These are phyloP conservation scores for Tenthredo notha DNA, from an alignment of 2,888 invertebrate species.

Conservation along the genomic window DNA sequence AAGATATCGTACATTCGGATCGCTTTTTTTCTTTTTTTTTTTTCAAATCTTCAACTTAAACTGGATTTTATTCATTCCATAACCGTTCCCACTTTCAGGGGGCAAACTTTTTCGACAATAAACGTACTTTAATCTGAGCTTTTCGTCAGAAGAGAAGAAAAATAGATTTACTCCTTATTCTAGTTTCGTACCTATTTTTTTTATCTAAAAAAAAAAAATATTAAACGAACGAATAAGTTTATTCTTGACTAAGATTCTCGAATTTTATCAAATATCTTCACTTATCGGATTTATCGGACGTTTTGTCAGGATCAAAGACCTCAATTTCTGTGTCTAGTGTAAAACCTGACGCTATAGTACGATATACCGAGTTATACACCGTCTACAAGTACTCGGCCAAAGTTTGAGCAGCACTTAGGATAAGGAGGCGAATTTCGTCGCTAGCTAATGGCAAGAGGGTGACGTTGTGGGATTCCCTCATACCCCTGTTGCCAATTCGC, in stretches of 20 bases:
- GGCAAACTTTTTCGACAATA: not conserved
- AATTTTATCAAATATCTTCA: too few species aligned
- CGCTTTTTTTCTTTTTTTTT: not conserved
- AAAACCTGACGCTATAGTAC: not conserved
- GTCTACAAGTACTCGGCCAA: constrained; percentile 38
- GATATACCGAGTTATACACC: not conserved
- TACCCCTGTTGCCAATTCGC: not conserved
- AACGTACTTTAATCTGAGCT: not conserved
- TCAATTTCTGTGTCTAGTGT: not conserved
- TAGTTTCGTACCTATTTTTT: not conserved
- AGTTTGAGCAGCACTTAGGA: constrained; percentile 52
- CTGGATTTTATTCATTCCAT: constrained; percentile 3
- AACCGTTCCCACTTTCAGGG: not conserved
- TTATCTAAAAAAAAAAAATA: too few species aligned
- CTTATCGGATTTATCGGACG: not conserved
- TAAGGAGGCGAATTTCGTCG: constrained; percentile 52
- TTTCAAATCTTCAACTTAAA: not conserved
- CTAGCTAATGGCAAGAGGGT: constrained; percentile 48
- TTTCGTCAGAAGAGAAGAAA: not conserved
- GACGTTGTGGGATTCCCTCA: constrained; percentile 40
- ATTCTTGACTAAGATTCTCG: too few species aligned
- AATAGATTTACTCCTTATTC: not conserved
- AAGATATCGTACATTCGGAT: not conserved
- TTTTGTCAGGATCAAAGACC: not conserved
- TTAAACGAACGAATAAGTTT: too few species aligned